Evolutionary conservation across 1,140 invertebrate genomes (phyloP), one percentile per base, ranked within the genome.

Genomic region (Orius insidiosus): DNA sequence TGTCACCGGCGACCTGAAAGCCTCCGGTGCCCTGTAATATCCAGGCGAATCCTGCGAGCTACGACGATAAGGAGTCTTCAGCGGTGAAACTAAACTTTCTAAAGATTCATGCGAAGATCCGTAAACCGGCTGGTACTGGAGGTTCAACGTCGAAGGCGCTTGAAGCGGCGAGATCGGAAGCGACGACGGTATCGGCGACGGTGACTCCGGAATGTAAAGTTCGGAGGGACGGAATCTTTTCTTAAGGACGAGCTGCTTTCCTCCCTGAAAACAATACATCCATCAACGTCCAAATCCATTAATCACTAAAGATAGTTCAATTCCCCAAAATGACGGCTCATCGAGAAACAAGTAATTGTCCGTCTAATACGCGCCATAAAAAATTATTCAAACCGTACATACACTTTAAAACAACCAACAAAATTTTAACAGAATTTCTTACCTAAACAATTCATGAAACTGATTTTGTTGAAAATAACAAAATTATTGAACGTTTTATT

Each of bases 191-290:
- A 35, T 46, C 14, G 51, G 57, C 24, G 24, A 24, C 24, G 24
- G 24, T 7, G 24, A 24, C 24, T 24, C 24, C 7, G 24, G 24
- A 24, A 24, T 24, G 24, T 24, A 46, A 34, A 19, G 18, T 16
- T 36, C n/a, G 35, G 15, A 14, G 15, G 59, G 57, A 55, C 69
- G 60, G 54, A 76, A 86, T 58, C 78, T 82, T 58, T 76, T 78
- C 60, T 85, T 84, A 6, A 92, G 63, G 35, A 85, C 76, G 35
- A 92, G 62, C 64, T 76, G 85, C 60, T 89, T 90, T 57, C 85
- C 81, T 48, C 80, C 80, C 63, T 72, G 52, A 39, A 58, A 58
- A 37, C 53, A 42, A 54, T 4, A 36, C 35, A 13, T 36, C n/a
- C 35, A 36, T 36, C 14, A 36, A 36, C 9, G 14, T 36, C n/a